These are phyloP conservation scores for Condylura cristata DNA, from an alignment of 2,113 vertebrate genomes.

Conservation along the genomic window DNA sequence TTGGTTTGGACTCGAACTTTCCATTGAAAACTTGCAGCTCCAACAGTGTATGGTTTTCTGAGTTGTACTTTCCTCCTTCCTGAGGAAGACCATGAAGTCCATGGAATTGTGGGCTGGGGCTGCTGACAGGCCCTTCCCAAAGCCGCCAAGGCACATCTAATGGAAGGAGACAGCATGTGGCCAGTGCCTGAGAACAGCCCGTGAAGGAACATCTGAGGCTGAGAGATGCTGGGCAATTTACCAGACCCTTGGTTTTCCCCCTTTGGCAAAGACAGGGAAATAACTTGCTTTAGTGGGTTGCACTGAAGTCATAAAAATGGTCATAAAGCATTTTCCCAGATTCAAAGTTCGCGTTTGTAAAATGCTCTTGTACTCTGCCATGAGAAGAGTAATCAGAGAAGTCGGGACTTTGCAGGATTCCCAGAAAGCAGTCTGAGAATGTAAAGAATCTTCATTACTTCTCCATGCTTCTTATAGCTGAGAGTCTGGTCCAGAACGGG, in stretches of 20 bases:
- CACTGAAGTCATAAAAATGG: slow-evolving; percentile 79
- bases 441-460: slow-evolving; percentile 71
- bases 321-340: slow-evolving; percentile 82
- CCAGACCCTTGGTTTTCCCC: slow-evolving; percentile 72
- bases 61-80: slow-evolving; percentile 25
- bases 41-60: slow-evolving; percentile 23
- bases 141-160: slow-evolving; percentile 44
- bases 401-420: slow-evolving; percentile 68
- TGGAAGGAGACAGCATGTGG: slow-evolving; percentile 53
- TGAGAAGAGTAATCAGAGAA: slow-evolving; percentile 79
- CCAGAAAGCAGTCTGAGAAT: slow-evolving; percentile 76
- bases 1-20: slow-evolving; percentile 36
- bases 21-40: slow-evolving; percentile 3
- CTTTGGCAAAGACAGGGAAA: slow-evolving; percentile 71
- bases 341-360: slow-evolving; percentile 74
- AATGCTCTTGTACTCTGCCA: slow-evolving; percentile 77
- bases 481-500: slow-evolving; percentile 51
- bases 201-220: neutral
- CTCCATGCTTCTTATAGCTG: slow-evolving; percentile 59
- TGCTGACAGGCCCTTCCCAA: slow-evolving; percentile 51
- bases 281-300: slow-evolving; percentile 70
- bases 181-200: neutral
- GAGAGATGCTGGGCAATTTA: slow-evolving; percentile 73
- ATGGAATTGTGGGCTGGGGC: slow-evolving; percentile 41
- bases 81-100: slow-evolving; percentile 24